These are phyloP conservation scores for Lepidocolaptes lacrymiger DNA, from an alignment of 2,797 vertebrate species.

Conservation along the genomic window DNA sequence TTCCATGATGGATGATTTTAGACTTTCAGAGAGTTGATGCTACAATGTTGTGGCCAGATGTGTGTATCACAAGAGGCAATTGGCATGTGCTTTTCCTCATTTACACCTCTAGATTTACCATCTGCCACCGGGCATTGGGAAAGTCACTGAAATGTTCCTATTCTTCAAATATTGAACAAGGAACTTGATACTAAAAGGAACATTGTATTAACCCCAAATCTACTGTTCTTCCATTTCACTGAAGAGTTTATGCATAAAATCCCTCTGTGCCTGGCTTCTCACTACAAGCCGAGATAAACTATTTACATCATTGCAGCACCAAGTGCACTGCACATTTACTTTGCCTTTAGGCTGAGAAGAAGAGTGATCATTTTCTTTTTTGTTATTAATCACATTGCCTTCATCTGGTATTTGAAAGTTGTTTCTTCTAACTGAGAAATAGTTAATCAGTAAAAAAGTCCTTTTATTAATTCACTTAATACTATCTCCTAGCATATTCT, in stretches of 20 bases:
- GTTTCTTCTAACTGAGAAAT: constrained; percentile 11
- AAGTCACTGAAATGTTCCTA: neutral
- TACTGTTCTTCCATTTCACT: neutral
- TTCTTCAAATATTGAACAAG: neutral
- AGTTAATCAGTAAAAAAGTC: constrained; percentile 19
- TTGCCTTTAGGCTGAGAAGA: constrained; percentile 6
- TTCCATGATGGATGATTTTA: neutral
- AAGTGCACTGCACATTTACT: neutral
- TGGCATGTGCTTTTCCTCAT: neutral
- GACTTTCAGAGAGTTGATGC: neutral
- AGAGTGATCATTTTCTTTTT: neutral
- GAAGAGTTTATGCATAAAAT: neutral
- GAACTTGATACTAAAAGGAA: neutral
- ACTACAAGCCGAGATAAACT: constrained; percentile 9
- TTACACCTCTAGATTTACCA: constrained; percentile 11
- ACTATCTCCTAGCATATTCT: neutral
- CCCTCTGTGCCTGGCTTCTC: neutral
- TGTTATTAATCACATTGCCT: constrained; percentile 17
- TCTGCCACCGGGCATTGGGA: neutral
- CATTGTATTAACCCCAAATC: neutral
- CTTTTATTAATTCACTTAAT: constrained; percentile 3
- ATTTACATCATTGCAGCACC: neutral
- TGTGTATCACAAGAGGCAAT: neutral
- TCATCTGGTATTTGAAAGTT: neutral
- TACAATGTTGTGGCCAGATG: neutral